Evolutionary conservation across 2,888 invertebrate genomes (phyloP).

Genomic region (Platycheirus rosarum): DNA sequence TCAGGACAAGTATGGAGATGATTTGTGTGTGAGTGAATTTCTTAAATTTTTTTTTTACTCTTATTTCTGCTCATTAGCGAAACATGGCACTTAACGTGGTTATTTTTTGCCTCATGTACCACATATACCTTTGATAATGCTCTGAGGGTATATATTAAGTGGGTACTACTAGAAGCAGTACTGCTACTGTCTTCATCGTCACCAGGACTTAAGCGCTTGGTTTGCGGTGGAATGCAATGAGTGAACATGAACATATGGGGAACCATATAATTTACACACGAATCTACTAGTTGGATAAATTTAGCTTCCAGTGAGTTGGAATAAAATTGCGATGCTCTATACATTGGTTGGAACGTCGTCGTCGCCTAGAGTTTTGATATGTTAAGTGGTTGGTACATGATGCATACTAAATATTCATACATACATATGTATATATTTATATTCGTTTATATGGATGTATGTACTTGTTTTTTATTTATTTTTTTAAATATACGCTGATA

Average conservation of each 20-base stretch:
- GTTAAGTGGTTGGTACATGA: slow-evolving; percentile 60
- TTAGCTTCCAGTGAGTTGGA: slow-evolving; percentile 73
- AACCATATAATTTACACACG: slow-evolving; percentile 42
- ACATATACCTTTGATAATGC: slow-evolving; percentile 65
- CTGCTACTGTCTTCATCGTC: slow-evolving; percentile 65
- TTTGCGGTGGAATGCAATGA: slow-evolving; percentile 51
- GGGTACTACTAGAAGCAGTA: slow-evolving; percentile 66
- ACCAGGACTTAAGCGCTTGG: slow-evolving; percentile 39
- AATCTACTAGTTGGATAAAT: slow-evolving; percentile 66
- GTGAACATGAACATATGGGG: not conserved
- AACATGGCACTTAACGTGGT: slow-evolving; percentile 66
- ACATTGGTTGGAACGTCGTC: slow-evolving; percentile 42
- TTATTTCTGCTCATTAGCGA: slow-evolving; percentile 72
- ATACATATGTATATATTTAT: slow-evolving; percentile 12
- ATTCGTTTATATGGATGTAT: slow-evolving; percentile 1
- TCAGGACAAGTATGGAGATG: slow-evolving; percentile 43
- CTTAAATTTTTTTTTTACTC: slow-evolving; percentile 41
- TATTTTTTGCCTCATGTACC: slow-evolving; percentile 43
- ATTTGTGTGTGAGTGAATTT: slow-evolving; percentile 23
- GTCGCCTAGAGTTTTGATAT: slow-evolving; percentile 65
- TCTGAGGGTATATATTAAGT: slow-evolving; percentile 69
- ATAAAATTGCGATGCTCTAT: slow-evolving; percentile 64
- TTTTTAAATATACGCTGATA: slow-evolving; percentile 58
- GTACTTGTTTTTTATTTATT: slow-evolving; percentile 13
- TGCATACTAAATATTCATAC: not conserved